Evolutionary conservation across 2,888 invertebrate genomes (phyloP).

Genomic region (Arge pagana): DNA sequence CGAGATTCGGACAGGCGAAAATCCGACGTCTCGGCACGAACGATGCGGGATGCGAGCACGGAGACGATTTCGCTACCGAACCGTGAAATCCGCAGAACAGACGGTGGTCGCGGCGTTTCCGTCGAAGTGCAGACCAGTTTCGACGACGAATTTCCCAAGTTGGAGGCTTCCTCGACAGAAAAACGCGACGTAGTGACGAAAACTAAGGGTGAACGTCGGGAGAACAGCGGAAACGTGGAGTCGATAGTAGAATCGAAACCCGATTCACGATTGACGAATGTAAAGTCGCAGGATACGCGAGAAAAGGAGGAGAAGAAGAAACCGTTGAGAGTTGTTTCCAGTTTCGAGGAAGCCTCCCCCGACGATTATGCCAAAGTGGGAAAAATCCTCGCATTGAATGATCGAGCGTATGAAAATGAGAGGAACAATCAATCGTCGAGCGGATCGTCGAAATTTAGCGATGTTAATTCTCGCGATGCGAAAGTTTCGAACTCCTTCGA

Average conservation of each 20-base stretch:
- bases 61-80: conserved; percentile 49
- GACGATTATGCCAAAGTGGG: conserved; percentile 43
- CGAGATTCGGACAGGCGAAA: conserved; percentile 48
- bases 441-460: conserved; percentile 1
- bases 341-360: conserved; percentile 40
- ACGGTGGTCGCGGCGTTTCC: conserved; percentile 41
- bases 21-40: conserved; percentile 50
- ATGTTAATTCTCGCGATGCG: too few relatives aligned
- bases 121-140: conserved; percentile 53
- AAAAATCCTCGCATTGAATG: conserved; percentile 23
- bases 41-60: conserved; percentile 48
- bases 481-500: conserved; percentile 40
- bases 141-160: conserved; percentile 27
- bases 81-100: conserved; percentile 36
- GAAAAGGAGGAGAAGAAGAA: conserved; percentile 18
- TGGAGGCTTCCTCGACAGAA: conserved; percentile 38
- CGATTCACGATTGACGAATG: conserved; percentile 12
- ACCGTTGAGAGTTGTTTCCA: conserved; percentile 38
- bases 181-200: conserved; percentile 33
- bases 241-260: conserved; percentile 19
- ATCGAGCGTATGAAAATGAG: conserved; percentile 1
- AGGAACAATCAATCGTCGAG: conserved; percentile 5
- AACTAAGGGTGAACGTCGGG: conserved; percentile 14
- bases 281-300: conserved; percentile 22
- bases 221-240: too few relatives aligned